phyloP scores from a whole-genome alignment of 2,888 invertebrate genomes.

The Sycophila texana region DNA sequence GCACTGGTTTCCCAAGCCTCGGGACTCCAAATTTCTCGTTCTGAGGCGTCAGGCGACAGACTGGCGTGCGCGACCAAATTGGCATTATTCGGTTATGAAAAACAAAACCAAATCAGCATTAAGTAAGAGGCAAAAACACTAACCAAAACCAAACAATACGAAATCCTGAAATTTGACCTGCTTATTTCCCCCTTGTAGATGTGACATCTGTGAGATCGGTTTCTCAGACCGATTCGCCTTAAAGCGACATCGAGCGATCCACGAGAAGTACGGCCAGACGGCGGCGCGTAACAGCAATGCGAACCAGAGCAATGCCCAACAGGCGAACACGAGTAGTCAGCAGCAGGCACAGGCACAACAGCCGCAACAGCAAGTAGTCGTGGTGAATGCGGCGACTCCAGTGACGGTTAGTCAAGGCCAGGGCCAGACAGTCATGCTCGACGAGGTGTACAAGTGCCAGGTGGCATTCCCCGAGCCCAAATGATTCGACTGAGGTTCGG shows the following conservation, averaged over 20 bases:
- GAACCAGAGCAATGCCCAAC: conserved; percentile 75
- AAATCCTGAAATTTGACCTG: conserved; percentile 62
- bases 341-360: conserved; percentile 66
- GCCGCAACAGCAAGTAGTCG: conserved; percentile 72
- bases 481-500: conserved; percentile 66
- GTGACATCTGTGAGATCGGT: conserved; percentile 91
- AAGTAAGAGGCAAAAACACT: conserved; percentile 52
- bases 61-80: conserved; percentile 21
- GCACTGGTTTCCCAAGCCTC: conserved; percentile 27
- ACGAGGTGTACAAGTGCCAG: conserved; percentile 75
- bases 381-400: conserved; percentile 73
- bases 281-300: conserved; percentile 77
- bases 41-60: neutral
- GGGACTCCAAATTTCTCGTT: conserved; percentile 20
- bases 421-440: conserved; percentile 73
- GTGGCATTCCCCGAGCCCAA: conserved; percentile 75
- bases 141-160: conserved; percentile 28
- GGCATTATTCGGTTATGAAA: conserved; percentile 43
- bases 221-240: conserved; percentile 92
- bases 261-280: conserved; percentile 87
- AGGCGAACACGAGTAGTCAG: conserved; percentile 66
- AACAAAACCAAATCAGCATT: conserved; percentile 19
- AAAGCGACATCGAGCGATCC: conserved; percentile 90
- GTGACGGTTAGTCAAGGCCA: conserved; percentile 74
- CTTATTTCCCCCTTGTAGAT: conserved; percentile 76